Conservation (phyloP, 1,140 invertebrate species). For the Laupala kohalensis region DNA sequence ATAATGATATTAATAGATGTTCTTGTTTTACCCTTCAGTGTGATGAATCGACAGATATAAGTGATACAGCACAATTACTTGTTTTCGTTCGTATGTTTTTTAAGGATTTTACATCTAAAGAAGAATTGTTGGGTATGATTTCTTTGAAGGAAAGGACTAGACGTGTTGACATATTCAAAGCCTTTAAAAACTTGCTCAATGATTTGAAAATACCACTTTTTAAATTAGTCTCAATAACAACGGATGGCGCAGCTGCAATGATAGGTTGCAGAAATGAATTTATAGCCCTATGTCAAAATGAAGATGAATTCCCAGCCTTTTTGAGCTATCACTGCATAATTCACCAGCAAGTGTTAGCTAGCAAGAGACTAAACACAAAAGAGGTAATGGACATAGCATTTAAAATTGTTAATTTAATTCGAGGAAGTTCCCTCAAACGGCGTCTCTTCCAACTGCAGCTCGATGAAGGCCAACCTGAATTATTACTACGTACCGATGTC, state of each 20-base stretch:
- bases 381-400: not conserved
- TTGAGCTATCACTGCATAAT: slow-evolving; percentile 25
- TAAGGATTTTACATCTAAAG: slow-evolving; percentile 23
- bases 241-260: too few species aligned
- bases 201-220: slow-evolving; percentile 19
- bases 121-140: slow-evolving; percentile 23
- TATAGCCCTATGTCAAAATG: too few species aligned
- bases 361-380: not conserved
- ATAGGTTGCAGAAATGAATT: too few species aligned
- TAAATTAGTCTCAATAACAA: too few species aligned
- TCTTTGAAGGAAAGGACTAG: too few species aligned
- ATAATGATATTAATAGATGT: slow-evolving; percentile 18
- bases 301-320: slow-evolving; percentile 19
- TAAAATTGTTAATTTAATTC: not conserved
- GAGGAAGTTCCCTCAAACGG: slow-evolving; percentile 12
- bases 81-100: slow-evolving; percentile 24
- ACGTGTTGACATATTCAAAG: slow-evolving; percentile 23
- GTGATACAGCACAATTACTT: slow-evolving; percentile 21
- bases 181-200: slow-evolving; percentile 20
- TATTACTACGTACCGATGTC: slow-evolving; percentile 13
- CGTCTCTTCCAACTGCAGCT: slow-evolving; percentile 16
- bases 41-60: slow-evolving; percentile 22
- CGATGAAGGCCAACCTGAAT: slow-evolving; percentile 15
- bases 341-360: slow-evolving; percentile 22
- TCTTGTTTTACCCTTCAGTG: slow-evolving; percentile 20